Evolutionary conservation across 2,797 vertebrate species (phyloP), one percentile per base, ranked within the genome.

Genomic region (Peromyscus melanophrys): DNA sequence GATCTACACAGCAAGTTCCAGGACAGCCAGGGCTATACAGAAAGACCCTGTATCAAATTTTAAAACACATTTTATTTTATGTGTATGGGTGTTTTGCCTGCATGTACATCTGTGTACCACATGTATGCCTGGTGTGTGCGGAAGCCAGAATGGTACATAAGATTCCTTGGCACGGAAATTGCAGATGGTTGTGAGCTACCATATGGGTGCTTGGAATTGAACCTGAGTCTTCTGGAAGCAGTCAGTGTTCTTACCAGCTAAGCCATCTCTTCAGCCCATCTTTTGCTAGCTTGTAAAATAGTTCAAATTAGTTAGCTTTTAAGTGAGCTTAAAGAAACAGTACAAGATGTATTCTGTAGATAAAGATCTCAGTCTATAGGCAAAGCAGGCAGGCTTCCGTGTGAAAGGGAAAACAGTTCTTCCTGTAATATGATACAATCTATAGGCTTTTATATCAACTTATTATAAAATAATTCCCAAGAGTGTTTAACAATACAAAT

Each of bases 401-500:
- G 16, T 71, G 90, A 96, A 52, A 85, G 96, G 91, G 12, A 92
- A 95, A 95, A 34, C 31, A 80, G 90, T 87, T 87, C 85, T 71
- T 85, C 85, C 65, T 85, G 10, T 49, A 78, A 34, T 81, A 81
- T 31, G 63, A 78, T 43, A 40, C 34, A 83, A 96, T 86, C 40
- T 90, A 82, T 6, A 95, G n/a, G 43, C 23, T 95, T 97, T 96
- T 92, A 96, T 84, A 84, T 49, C 14, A 98, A 85, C 31, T 96
- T 92, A 61, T 95, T 84, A 96, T 86, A 96, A 97, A 97, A 96
- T 89, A 94, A 97, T 90, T 97, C 59, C 67, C 29, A 57, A 96
- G 84, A 85, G 81, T 94, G 81, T 96, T 97, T 82, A 85, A 95
- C 93, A 97, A 96, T 97, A 82, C 93, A 97, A 96, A 21, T 95